Evolutionary conservation across 2,113 vertebrate species (phyloP).

Genomic region (Thamnaconus septentrionalis): DNA sequence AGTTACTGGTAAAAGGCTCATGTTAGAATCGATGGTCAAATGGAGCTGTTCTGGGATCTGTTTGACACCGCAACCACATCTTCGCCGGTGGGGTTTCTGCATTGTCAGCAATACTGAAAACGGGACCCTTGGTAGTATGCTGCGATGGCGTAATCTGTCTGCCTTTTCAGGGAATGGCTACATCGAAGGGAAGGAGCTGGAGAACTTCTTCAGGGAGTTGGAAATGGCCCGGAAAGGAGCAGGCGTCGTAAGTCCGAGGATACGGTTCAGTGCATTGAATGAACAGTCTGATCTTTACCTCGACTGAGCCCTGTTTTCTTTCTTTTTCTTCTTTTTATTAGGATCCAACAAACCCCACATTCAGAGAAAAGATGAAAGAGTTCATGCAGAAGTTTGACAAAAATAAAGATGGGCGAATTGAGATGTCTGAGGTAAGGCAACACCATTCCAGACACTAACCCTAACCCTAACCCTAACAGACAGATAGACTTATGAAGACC

Average conservation of each 20-base stretch:
- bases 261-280: not conserved
- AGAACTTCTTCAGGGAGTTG: constrained; percentile 95
- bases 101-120: constrained; percentile 9
- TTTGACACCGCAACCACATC: constrained; percentile 23
- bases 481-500: no score
- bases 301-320: not conserved
- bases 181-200: constrained; percentile 97
- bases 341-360: constrained; percentile 83
- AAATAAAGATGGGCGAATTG: constrained; percentile 93
- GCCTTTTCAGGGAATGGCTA: constrained; percentile 89
- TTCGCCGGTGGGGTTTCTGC: not conserved
- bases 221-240: constrained; percentile 88
- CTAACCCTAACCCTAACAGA: no score
- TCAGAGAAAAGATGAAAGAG: constrained; percentile 94
- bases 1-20: constrained; percentile 33
- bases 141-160: not conserved
- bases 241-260: constrained; percentile 85
- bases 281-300: not conserved
- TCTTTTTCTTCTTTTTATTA: constrained; percentile 45
- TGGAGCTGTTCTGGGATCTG: constrained; percentile 4
- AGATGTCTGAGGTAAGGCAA: constrained; percentile 95
- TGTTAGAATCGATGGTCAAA: constrained; percentile 52
- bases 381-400: constrained; percentile 98
- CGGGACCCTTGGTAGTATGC: not conserved
- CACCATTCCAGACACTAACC: no score